Evolutionary conservation across 2,113 vertebrate genomes (phyloP), one percentile per base, ranked within the genome.

Genomic region (Anguilla rostrata): DNA sequence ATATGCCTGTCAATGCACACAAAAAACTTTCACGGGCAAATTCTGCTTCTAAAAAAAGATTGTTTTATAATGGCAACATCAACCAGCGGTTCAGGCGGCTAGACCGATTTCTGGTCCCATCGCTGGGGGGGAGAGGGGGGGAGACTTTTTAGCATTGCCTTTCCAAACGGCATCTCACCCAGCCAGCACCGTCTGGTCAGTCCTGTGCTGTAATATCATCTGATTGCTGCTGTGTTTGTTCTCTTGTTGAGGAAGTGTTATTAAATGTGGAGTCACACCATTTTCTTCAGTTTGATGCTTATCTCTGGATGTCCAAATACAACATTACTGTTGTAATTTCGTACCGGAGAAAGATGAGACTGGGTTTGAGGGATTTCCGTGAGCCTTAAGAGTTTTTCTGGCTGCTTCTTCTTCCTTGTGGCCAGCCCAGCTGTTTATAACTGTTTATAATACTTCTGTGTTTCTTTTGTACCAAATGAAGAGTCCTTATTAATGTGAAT

Each of bases 251-350:
- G 53, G 85, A 60, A 29, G n/a, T 92, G 91, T 92, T 92, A 90
- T 91, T 92, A 84, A 91, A 91, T 85, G 85, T 86, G 78, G 79
- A 83, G 87, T 92, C 91, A 93, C 92, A 90, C 90, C 89, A 91
- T 93, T 93, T 93, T 82, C 49, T 89, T 88, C 91, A 92, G 91
- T 75, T 81, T 0, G 87, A 92, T 93, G 92, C 91, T 92, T 86
- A 91, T 92, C 90, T 91, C 85, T 87, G 87, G 1, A 5, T 91
- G 85, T 87, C 87, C 86, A 57, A 84, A 40, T 85, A 80, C 40
- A 84, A 78, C 85, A 85, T 80, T 83, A 80, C 34, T 83, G 86
- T 57, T 1, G 34, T 34, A 34, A 34, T 34, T 34, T 34, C 34
- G 34, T 34, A 34, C 34, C 34, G 1, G 87, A 53, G 63, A 80